Percentiles rank a stretch among this genome's conserved stretches.
phyloP scores from a whole-genome alignment of 2,888 invertebrate species.

The Exocentrus adspersus region DNA sequence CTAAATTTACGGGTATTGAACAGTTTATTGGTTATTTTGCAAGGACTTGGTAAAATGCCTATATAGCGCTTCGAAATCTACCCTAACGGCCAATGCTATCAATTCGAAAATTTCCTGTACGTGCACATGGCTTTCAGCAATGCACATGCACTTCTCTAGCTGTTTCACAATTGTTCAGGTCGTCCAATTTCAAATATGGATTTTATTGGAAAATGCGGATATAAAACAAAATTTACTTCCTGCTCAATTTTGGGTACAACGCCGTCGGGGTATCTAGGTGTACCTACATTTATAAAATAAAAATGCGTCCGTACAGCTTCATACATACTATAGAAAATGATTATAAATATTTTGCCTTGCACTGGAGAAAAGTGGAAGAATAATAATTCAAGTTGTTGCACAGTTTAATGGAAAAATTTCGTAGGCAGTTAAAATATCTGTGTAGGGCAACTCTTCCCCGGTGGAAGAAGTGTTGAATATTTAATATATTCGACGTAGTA shows the following conservation, averaged over 20 bases:
- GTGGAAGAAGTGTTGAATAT: slow-evolving; percentile 24
- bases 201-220: slow-evolving; percentile 46
- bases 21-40: too few relatives aligned
- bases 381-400: too few relatives aligned
- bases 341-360: too few relatives aligned
- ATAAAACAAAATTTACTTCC: slow-evolving; percentile 21
- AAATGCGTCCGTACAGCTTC: too few relatives aligned
- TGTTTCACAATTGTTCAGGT: slow-evolving; percentile 36
- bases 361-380: too few relatives aligned
- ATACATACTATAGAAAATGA: too few relatives aligned
- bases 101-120: slow-evolving; percentile 36
- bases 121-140: slow-evolving; percentile 27
- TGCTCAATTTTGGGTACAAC: too few relatives aligned
- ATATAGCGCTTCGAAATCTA: slow-evolving; percentile 16
- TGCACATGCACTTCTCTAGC: slow-evolving; percentile 43
- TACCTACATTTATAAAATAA: too few relatives aligned
- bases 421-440: too few relatives aligned
- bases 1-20: too few relatives aligned
- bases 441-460: slow-evolving; percentile 22
- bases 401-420: too few relatives aligned
- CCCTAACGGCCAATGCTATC: slow-evolving; percentile 37
- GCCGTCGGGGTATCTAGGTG: too few relatives aligned
- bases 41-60: slow-evolving; percentile 5
- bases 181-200: slow-evolving; percentile 49
- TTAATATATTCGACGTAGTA: slow-evolving; percentile 6